These are phyloP conservation scores for Colaptes auratus DNA, from an alignment of 2,113 vertebrate species.

Conservation along the genomic window DNA sequence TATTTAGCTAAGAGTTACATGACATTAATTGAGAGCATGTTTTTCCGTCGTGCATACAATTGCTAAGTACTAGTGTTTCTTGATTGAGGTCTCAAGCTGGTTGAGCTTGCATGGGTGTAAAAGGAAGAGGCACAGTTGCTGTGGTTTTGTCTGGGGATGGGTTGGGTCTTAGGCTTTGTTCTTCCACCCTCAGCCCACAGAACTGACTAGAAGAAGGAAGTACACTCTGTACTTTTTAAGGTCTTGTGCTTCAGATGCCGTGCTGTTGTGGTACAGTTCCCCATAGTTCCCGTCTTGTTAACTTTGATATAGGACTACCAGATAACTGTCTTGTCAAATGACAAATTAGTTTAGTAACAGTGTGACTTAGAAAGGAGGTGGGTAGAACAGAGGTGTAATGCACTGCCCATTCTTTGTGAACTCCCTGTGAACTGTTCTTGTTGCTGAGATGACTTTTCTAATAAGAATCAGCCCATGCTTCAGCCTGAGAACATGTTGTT, in stretches of 20 bases:
- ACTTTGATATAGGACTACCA: background rate
- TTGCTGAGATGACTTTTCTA: background rate
- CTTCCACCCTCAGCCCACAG: conserved; percentile 2
- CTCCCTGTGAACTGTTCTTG: background rate
- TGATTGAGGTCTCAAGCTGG: background rate
- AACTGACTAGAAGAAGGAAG: background rate
- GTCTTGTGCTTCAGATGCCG: background rate
- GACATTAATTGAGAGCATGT: background rate
- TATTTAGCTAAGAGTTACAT: background rate
- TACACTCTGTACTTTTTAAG: background rate
- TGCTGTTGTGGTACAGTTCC: background rate
- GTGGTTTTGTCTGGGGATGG: conserved; percentile 46
- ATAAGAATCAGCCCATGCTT: background rate
- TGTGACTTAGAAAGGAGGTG: background rate
- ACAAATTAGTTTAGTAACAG: background rate
- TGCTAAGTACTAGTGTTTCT: background rate
- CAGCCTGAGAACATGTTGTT: background rate
- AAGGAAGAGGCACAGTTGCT: background rate
- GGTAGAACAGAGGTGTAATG: background rate
- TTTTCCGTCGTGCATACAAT: background rate
- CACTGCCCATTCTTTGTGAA: background rate
- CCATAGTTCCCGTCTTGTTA: background rate
- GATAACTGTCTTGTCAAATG: background rate
- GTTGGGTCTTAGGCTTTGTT: background rate
- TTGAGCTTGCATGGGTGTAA: background rate